Base-by-base conservation (phyloP, 2,797 vertebrate genomes). In the Champsocephalus esox region DNA sequence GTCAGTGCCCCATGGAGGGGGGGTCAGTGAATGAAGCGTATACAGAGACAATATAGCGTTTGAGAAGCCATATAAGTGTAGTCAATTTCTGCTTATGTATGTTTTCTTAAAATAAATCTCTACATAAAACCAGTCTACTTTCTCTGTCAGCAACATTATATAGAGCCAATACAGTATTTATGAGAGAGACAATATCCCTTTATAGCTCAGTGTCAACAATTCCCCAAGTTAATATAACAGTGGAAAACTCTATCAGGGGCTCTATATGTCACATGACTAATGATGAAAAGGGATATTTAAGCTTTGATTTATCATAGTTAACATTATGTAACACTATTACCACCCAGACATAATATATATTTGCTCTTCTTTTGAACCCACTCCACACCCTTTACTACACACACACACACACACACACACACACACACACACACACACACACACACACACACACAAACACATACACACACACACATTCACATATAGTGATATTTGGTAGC, bases 11-110 rank as follows among this genome's bases (percentile, higher is more conserved):
- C 9, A 9, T 5, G 12, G 48, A 73, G 21, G 61, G n/a, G 16
- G 54, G 63, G 63, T 48, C 43, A 57, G n/a, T 12, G 52, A 61
- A 52, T 73, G 75, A 72, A 57, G 52, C 66, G 54, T 41, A 65
- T 56, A 63, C 45, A 81, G 45, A 34, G 6, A 44, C 13, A 44
- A 48, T 50, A 28, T 62, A 41, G 38, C 52, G 62, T 46, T 19
- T 71, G 45, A 70, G 62, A 7, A 48, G 52, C 12, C 5, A 10
- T 50, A 28, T 16, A 21, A 49, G 4, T 16, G 10, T 41, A 51
- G 19, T 41, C 21, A 41, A 3, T 71, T 43, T 57, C 3, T 73
- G 45, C 44, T 10, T 16, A n/a, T 61, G n/a, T 4, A 11, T 34
- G 5, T 14, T 41, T 43, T 51, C 17, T 0, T 32, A 19, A 34